A percentile compares a stretch with the other conserved stretches of the same genome.
These are phyloP conservation scores for Craterocephalus amniculus DNA, from an alignment of 2,797 vertebrate genomes.

Conservation along the genomic window DNA sequence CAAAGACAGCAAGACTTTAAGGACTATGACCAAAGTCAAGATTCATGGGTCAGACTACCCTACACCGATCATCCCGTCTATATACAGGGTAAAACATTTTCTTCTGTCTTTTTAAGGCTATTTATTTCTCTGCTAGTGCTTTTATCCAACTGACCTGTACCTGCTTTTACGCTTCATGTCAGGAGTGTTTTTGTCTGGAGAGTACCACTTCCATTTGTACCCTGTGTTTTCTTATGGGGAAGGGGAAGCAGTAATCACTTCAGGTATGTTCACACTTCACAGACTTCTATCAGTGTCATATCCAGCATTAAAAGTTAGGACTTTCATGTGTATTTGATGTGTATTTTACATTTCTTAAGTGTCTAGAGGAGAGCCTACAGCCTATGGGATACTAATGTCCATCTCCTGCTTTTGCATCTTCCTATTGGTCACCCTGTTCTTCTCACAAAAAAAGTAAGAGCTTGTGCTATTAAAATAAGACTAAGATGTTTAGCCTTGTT, in stretches of 20 bases:
- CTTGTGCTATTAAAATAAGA: background rate
- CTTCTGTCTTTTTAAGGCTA: background rate
- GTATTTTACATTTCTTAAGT: slow-evolving; percentile 72
- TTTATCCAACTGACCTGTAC: background rate
- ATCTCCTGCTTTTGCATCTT: slow-evolving; percentile 86
- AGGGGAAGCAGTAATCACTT: slow-evolving; percentile 82
- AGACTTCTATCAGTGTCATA: background rate
- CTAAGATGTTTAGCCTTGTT: background rate
- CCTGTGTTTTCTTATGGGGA: slow-evolving; percentile 90
- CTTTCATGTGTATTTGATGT: background rate
- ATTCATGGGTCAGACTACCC: slow-evolving; percentile 87
- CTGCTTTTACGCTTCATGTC: slow-evolving; percentile 21
- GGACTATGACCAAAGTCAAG: slow-evolving; percentile 43
- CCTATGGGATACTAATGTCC: slow-evolving; percentile 86
- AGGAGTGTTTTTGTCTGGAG: slow-evolving; percentile 90
- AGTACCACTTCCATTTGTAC: slow-evolving; percentile 87
- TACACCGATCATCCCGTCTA: slow-evolving; percentile 63
- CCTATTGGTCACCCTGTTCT: slow-evolving; percentile 85
- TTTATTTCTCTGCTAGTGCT: background rate
- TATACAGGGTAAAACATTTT: slow-evolving; percentile 64
- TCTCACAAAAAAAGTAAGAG: slow-evolving; percentile 91
- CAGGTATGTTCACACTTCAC: slow-evolving; percentile 77
- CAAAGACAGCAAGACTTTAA: slow-evolving; percentile 60
- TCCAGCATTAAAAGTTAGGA: background rate
- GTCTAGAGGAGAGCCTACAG: slow-evolving; percentile 73